These are phyloP conservation scores for Eulemur rubriventer DNA, from an alignment of 2,797 vertebrate species.

Conservation along the genomic window DNA sequence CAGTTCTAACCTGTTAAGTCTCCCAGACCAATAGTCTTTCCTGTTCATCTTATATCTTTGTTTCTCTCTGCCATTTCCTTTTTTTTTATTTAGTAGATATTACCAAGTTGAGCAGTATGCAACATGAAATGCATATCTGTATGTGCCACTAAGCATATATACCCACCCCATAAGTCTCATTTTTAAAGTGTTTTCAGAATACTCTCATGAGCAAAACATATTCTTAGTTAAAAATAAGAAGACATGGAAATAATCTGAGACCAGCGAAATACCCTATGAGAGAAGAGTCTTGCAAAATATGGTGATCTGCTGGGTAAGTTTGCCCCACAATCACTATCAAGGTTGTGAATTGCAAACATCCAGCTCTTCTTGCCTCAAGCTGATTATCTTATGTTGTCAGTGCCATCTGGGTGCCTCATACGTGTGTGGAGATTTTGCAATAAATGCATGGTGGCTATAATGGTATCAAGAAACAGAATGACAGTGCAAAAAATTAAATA, in stretches of 20 bases:
- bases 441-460: neutral
- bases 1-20: neutral
- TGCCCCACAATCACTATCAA: neutral
- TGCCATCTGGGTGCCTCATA: neutral
- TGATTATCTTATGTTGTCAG: neutral
- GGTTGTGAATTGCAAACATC: neutral
- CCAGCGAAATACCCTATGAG: neutral
- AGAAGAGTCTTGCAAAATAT: neutral
- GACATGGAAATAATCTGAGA: neutral
- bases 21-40: neutral
- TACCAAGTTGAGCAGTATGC: neutral
- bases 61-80: neutral
- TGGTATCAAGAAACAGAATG: slow-evolving; percentile 29
- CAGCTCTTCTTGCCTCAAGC: neutral
- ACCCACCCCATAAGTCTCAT: neutral
- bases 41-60: neutral
- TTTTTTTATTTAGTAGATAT: neutral
- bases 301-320: neutral
- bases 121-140: neutral
- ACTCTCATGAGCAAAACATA: neutral
- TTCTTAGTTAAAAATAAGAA: neutral
- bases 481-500: neutral
- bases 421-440: neutral
- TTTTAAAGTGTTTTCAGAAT: neutral
- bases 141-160: neutral